A percentile compares a stretch with the other conserved stretches of the same genome.
Conservation (phyloP, 1,140 invertebrate species). For the Apis laboriosa region DNA sequence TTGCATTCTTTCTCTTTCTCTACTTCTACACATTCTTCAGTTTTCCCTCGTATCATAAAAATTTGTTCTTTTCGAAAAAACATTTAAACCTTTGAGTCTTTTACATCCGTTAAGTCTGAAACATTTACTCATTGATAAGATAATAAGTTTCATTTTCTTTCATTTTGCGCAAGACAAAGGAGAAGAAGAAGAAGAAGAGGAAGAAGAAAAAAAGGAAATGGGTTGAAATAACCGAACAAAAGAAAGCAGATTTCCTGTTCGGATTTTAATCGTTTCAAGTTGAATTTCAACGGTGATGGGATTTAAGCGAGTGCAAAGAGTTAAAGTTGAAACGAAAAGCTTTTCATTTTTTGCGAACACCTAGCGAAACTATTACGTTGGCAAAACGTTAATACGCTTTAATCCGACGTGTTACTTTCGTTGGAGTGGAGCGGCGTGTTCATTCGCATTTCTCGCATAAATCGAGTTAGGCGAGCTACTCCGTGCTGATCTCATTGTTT, state of each 20-base stretch:
- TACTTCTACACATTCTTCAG: no score
- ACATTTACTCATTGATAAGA: no score
- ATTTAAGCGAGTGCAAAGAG: no score
- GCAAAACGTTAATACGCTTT: constrained; percentile 41
- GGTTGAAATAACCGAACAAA: no score
- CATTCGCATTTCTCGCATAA: constrained; percentile 33
- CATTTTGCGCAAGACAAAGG: no score
- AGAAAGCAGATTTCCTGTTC: no score
- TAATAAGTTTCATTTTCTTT: no score
- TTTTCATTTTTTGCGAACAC: not conserved
- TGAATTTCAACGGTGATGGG: not conserved
- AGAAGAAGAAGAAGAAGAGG: not conserved
- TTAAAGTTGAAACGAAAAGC: not conserved
- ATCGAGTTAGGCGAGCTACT: constrained; percentile 54
- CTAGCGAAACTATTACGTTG: not conserved
- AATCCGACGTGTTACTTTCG: constrained; percentile 36
- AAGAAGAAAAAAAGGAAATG: not conserved
- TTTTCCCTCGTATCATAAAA: no score
- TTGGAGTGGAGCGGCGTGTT: constrained; percentile 26
- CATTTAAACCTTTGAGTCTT: no score
- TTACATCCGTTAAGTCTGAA: no score
- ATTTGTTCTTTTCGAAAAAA: no score
- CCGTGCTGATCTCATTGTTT: constrained; percentile 49
- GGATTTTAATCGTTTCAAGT: not conserved
- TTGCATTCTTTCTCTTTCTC: no score